Percentiles rank a stretch among this genome's conserved stretches.
Evolutionary conservation across 2,888 invertebrate species (phyloP).

Genomic region (Pachliopta kotzebuea): DNA sequence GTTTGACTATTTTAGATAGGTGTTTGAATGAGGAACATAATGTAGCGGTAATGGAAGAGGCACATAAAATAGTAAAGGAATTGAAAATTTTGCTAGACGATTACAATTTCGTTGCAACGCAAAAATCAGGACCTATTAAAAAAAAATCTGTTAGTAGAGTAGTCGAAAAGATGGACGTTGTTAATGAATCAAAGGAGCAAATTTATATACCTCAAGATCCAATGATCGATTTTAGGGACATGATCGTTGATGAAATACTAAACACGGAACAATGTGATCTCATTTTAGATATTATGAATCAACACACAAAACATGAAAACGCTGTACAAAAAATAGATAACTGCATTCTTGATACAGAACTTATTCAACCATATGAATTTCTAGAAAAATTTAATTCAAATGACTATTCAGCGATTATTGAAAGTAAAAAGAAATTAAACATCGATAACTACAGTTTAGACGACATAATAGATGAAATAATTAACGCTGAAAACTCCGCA

Average conservation of each 20-base stretch:
- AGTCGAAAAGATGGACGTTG: constrained; percentile 2
- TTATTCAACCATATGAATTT: constrained; percentile 41
- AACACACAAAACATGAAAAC: constrained; percentile 22
- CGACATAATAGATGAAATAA: constrained; percentile 35
- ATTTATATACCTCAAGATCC: constrained; percentile 13
- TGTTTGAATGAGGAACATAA: constrained; percentile 83
- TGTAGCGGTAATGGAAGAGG: constrained; percentile 82
- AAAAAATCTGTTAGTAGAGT: neutral
- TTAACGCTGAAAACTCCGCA: constrained; percentile 27
- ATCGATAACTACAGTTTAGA: constrained; percentile 75
- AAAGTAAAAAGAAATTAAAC: constrained; percentile 80
- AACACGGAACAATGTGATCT: constrained; percentile 76
- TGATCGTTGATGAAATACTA: constrained; percentile 80
- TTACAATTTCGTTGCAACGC: constrained; percentile 57
- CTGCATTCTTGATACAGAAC: neutral
- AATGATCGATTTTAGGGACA: constrained; percentile 29
- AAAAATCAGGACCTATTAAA: constrained; percentile 6
- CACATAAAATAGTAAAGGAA: constrained; percentile 72
- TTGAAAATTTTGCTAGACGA: constrained; percentile 70
- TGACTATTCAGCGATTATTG: constrained; percentile 77
- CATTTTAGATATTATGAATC: constrained; percentile 73
- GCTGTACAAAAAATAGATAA: neutral
- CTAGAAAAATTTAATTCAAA: constrained; percentile 46
- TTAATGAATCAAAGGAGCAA: neutral
- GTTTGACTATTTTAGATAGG: constrained; percentile 84